A percentile compares a stretch with the other conserved stretches of the same genome.
Evolutionary conservation across 2,113 vertebrate genomes (phyloP).

Genomic region (Chloroceryle aenea): DNA sequence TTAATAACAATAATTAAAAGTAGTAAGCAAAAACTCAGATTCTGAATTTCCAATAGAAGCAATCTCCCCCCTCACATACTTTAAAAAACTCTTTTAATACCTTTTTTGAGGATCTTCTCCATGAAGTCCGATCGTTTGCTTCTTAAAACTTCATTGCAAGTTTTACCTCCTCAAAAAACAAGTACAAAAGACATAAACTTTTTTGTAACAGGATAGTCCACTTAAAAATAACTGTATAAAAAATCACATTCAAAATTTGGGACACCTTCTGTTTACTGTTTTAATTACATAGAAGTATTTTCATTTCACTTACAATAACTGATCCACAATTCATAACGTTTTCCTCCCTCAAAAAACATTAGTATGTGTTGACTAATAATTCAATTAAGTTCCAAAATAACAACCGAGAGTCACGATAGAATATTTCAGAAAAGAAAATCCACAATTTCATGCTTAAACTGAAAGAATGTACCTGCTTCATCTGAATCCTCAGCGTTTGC

Average conservation of each 20-base stretch:
- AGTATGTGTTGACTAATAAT: neutral
- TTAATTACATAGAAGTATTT: neutral
- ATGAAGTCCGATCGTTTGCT: slow-evolving; percentile 48
- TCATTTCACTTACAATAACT: neutral
- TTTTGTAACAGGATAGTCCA: neutral
- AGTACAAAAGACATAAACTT: neutral
- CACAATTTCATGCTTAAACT: neutral
- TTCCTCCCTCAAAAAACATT: neutral
- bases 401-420: neutral
- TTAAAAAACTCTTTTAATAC: slow-evolving; percentile 9
- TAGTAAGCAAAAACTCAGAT: neutral
- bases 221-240: neutral
- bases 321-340: neutral
- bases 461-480: slow-evolving; percentile 57
- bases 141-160: slow-evolving; percentile 75
- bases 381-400: neutral
- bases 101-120: slow-evolving; percentile 51
- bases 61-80: neutral
- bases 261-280: neutral
- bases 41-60: neutral
- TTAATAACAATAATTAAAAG: neutral
- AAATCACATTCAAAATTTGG: neutral
- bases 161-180: slow-evolving; percentile 47
- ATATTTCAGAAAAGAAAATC: neutral
- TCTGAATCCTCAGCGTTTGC: slow-evolving; percentile 77